phyloP scores from a whole-genome alignment of 2,888 invertebrate genomes.

The Anthophora plumipes region DNA sequence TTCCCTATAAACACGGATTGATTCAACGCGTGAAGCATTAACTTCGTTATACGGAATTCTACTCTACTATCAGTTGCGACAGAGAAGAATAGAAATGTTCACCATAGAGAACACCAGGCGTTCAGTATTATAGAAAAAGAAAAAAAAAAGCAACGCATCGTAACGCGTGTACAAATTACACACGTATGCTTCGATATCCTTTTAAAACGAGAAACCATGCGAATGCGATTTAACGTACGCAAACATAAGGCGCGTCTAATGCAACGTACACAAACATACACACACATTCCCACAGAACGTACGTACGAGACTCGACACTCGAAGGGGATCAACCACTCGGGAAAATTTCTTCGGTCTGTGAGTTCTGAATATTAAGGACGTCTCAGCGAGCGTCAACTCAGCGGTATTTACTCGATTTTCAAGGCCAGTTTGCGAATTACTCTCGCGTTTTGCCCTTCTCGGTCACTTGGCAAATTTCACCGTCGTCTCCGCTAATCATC shows the following conservation, averaged over 20 bases:
- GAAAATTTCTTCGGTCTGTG: conserved; percentile 35
- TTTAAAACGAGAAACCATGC: neutral
- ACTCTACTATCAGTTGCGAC: too few relatives aligned
- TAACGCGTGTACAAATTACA: neutral
- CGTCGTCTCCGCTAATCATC: conserved; percentile 62
- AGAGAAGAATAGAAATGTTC: neutral
- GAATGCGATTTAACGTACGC: neutral
- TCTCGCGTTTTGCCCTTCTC: conserved; percentile 53
- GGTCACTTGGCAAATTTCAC: conserved; percentile 65
- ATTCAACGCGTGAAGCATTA: too few relatives aligned
- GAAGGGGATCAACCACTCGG: neutral
- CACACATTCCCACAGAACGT: too few relatives aligned
- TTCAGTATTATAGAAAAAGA: neutral
- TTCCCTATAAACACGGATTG: too few relatives aligned
- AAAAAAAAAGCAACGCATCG: neutral
- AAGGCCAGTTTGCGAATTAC: conserved; percentile 65
- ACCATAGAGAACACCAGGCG: neutral
- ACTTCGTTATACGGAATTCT: too few relatives aligned
- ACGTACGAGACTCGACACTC: too few relatives aligned
- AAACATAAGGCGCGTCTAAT: neutral
- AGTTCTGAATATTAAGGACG: conserved; percentile 44
- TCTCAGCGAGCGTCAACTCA: conserved; percentile 22
- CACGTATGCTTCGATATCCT: neutral
- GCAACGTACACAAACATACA: too few relatives aligned
- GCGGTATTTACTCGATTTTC: conserved; percentile 56